These are phyloP conservation scores for Drosophila rufa DNA, from an alignment of 1,140 invertebrate species.

Conservation along the genomic window DNA sequence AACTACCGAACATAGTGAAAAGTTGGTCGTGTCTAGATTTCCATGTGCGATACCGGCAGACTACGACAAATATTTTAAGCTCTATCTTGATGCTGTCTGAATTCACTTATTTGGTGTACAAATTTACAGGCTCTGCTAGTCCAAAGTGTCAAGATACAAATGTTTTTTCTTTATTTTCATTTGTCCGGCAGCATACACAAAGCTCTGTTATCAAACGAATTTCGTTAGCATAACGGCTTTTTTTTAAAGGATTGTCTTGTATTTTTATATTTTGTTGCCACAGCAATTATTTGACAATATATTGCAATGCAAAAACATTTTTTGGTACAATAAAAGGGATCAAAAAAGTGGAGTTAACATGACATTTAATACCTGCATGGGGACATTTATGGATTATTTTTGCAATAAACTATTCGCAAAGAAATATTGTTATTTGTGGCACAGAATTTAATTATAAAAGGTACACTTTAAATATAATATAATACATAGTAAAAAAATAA, in stretches of 20 bases:
- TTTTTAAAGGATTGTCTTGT: background rate
- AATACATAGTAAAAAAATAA: no score
- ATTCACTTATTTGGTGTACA: conserved; percentile 45
- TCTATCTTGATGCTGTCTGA: conserved; percentile 43
- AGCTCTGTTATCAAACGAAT: conserved; percentile 28
- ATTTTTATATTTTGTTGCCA: background rate
- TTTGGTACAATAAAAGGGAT: background rate
- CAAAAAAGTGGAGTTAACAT: background rate
- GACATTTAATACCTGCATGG: background rate
- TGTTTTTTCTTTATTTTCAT: conserved; percentile 22
- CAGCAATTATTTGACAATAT: conserved; percentile 6
- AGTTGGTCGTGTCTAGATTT: conserved; percentile 28
- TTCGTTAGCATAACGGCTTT: background rate
- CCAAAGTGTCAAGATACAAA: conserved; percentile 24
- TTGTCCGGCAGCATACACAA: conserved; percentile 7
- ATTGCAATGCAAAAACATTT: conserved; percentile 4
- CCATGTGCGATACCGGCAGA: conserved; percentile 26
- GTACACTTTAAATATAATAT: background rate
- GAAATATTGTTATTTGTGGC: background rate
- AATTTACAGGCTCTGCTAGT: conserved; percentile 27
- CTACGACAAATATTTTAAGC: conserved; percentile 48
- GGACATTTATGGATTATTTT: background rate
- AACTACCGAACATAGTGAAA: conserved; percentile 23
- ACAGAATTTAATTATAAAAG: background rate
- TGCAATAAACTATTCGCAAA: background rate